phyloP scores from a whole-genome alignment of 2,888 invertebrate species.

The Orthosia incerta region DNA sequence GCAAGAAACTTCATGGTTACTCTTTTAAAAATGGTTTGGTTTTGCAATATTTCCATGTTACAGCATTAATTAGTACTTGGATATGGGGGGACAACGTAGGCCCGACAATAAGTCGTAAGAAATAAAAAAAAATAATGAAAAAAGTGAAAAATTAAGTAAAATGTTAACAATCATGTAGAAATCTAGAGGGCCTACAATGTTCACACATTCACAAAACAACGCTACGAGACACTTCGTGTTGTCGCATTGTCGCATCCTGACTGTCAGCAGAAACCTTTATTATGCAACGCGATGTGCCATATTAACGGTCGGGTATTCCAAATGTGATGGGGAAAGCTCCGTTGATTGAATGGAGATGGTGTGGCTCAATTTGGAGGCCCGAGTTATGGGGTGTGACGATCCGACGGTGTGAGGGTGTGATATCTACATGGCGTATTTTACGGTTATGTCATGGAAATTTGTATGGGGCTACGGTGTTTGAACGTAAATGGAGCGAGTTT shows the following conservation, averaged over 20 bases:
- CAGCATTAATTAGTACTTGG: too few relatives aligned
- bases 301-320: background rate
- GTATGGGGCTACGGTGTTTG: slow-evolving; percentile 4
- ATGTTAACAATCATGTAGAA: too few relatives aligned
- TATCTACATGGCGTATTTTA: slow-evolving; percentile 28
- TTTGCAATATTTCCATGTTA: too few relatives aligned
- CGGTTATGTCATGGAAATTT: slow-evolving; percentile 41
- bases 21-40: too few relatives aligned
- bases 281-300: background rate
- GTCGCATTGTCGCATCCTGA: background rate
- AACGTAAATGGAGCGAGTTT: slow-evolving; percentile 14
- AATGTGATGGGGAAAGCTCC: slow-evolving; percentile 59
- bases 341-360: slow-evolving; percentile 4
- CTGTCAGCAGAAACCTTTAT: background rate
- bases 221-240: background rate
- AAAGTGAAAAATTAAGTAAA: too few relatives aligned
- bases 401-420: slow-evolving; percentile 11
- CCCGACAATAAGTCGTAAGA: too few relatives aligned
- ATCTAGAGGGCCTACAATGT: too few relatives aligned
- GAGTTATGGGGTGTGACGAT: slow-evolving; percentile 46
- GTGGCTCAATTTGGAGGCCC: slow-evolving; percentile 39
- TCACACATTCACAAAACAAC: too few relatives aligned
- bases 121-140: too few relatives aligned
- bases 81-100: too few relatives aligned
- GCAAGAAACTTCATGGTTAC: too few relatives aligned